Conservation (phyloP, 1,140 invertebrate species). For the Drosophila lini region DNA sequence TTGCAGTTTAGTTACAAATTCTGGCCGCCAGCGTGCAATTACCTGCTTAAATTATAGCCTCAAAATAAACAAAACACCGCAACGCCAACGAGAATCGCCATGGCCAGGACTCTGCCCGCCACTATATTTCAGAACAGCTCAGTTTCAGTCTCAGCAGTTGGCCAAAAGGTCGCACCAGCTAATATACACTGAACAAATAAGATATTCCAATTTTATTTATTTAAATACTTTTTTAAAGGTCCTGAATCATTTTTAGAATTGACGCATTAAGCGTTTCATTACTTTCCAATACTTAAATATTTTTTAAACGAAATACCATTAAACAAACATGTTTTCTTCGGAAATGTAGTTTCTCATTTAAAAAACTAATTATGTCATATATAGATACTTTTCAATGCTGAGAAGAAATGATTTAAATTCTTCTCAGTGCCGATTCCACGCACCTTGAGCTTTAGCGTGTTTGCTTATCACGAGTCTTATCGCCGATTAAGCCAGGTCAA, state of each 20-base stretch:
- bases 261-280: neutral
- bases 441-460: constrained; percentile 60
- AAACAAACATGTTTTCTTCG: neutral
- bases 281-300: neutral
- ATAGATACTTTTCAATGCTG: no score
- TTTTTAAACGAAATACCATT: no score
- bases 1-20: constrained; percentile 85
- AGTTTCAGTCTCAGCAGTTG: constrained; percentile 1
- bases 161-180: constrained; percentile 32
- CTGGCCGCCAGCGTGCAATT: constrained; percentile 85
- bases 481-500: constrained; percentile 44
- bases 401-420: neutral
- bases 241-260: neutral
- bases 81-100: constrained; percentile 61
- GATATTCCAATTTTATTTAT: neutral
- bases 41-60: constrained; percentile 85
- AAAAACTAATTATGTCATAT: neutral
- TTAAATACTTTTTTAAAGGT: neutral
- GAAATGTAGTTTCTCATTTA: neutral
- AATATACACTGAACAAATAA: neutral
- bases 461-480: constrained; percentile 70
- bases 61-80: constrained; percentile 85
- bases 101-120: constrained; percentile 3
- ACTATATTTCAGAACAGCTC: constrained; percentile 8
- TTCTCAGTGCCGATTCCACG: constrained; percentile 33